Base-by-base conservation (phyloP, 2,797 vertebrate genomes). In the Poecilia gillii region DNA sequence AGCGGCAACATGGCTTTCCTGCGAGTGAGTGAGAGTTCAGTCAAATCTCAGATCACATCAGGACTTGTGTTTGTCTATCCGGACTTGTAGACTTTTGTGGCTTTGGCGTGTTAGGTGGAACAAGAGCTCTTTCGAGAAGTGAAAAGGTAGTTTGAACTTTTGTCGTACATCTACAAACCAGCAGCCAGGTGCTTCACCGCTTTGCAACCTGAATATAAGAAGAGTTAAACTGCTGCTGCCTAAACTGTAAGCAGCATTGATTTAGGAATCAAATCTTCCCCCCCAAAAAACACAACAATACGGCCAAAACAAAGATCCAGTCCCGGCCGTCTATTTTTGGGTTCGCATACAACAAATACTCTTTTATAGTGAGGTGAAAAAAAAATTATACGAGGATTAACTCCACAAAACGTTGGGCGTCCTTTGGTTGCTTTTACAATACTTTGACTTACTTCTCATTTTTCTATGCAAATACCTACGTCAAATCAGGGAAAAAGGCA, bases 1-100 rank as follows among this genome's bases (percentile, higher is more conserved):
- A 70, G 75, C 57, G 4, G 43, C 45, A 53, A 46, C 70, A 88
- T 79, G 85, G 88, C 71, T 39, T 72, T 45, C 43, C 25, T 71
- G 12, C 16, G 25, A 79, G 71, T 25, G 23, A 72, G 18, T 43
- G 14, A 76, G 25, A 59, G 45, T 36, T 78, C 47, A 72, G 9
- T 1, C 2, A 0, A 12, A 62, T 73, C 39, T 64, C 51, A 53
- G 53, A 84, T 75, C 25, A 45, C 39, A 74, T 76, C 73, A 57
- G 5, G 0, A 3, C 23, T 72, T 73, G 12, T 16, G 68, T 75
- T 46, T 77, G 62, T 85, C 76, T 39, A 49, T 75, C 39, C 23
- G 75, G 72, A 83, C 72, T 0, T 20, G 75, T 70, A 20, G 39
- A 43, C 80, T 53, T 80, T 84, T 72, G 86, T 39, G 6, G 71